Evolutionary conservation across 2,113 vertebrate species (phyloP).

Genomic region (Nothocercus nigrocapillus): DNA sequence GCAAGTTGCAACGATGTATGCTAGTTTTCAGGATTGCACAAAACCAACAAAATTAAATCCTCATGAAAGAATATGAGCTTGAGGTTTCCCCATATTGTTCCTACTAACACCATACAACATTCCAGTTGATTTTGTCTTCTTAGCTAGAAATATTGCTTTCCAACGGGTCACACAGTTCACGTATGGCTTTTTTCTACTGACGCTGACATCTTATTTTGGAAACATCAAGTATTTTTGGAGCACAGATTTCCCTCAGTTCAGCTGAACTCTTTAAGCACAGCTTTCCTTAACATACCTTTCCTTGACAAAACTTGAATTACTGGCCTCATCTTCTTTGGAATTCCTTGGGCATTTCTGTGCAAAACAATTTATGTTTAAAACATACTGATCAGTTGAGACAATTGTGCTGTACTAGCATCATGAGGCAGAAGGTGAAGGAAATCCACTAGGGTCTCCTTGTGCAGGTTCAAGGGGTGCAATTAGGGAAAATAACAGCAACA

Average conservation of each 20-base stretch:
- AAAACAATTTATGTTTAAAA: neutral
- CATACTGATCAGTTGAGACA: neutral
- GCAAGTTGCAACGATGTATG: neutral
- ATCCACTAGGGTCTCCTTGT: neutral
- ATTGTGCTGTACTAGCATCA: accelerated
- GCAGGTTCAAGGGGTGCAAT: neutral
- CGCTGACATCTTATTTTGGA: neutral
- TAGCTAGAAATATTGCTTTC: neutral
- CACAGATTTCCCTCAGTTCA: neutral
- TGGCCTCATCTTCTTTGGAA: neutral
- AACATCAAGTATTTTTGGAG: neutral
- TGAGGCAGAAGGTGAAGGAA: neutral
- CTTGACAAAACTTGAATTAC: neutral
- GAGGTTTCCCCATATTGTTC: neutral
- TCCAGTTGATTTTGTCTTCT: neutral
- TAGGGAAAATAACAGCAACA: neutral
- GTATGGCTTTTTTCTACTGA: neutral
- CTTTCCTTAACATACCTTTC: neutral
- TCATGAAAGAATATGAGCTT: neutral
- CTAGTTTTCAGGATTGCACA: neutral
- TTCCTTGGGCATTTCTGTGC: neutral
- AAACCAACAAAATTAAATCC: neutral
- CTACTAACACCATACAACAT: neutral
- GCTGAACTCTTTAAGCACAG: neutral
- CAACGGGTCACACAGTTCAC: neutral